Evolutionary conservation across 2,113 vertebrate genomes (phyloP), one percentile per base, ranked within the genome.

Genomic region (Myxocyprinus asiaticus): DNA sequence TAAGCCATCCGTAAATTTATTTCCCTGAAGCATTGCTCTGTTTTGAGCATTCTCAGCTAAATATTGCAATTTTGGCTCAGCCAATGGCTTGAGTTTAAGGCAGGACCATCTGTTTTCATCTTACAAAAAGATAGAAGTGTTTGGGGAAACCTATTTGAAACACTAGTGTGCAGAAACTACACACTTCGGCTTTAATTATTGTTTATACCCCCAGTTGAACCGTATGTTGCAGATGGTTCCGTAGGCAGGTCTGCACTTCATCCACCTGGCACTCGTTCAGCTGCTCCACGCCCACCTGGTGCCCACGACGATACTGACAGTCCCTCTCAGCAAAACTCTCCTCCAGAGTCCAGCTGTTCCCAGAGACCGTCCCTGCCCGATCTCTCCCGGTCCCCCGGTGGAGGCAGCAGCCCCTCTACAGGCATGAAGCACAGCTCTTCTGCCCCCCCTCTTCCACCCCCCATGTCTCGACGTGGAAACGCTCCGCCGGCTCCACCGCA

Each of bases 361-460:
- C 95, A 96, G 85, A 92, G 94, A 53, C 95, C 95, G 5, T 97
- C 96, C 0, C 91, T 96, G 76, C 95, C 96, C 0, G 95, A 95
- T 84, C 94, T 96, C 7, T 92, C 94, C 75, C 90, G 93, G 70
- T 90, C 94, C 50, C 51, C 86, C 2, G 76, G 90, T 47, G 63
- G 89, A 82, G 86, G 90, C 0, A 92, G 92, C 88, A 92, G 93
- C 88, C 73, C 89, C 53, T 86, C 86, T 9, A 8, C 81, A 1
- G 85, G 87, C 71, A 96, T 96, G 95, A 97, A 94, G 84, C 96
- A 96, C 90, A 95, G 95, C 81, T 94, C 94, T n/a, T 95, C 95
- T 0, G 94, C 94, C 7, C 92, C 93, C 0, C 93, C 93, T 7
- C 94, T 94, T 0, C 94, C 96, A 0, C 94, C 95, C 0, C 93